Evolutionary conservation across 1,140 invertebrate genomes (phyloP).

Genomic region (Drosophila lini): DNA sequence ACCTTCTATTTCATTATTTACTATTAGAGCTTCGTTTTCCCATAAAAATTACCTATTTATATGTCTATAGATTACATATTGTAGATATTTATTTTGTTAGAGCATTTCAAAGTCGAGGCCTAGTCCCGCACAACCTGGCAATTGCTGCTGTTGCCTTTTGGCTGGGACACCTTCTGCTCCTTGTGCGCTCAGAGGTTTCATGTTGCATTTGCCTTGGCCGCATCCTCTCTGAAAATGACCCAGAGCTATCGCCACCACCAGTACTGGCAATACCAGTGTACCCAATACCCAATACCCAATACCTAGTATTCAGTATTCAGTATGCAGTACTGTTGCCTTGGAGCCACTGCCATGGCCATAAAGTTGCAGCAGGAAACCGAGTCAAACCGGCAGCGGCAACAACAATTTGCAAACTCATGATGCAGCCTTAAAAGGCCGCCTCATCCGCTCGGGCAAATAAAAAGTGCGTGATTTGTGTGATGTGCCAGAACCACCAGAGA

Average conservation of each 20-base stretch:
- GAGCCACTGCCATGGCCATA: slow-evolving; percentile 60
- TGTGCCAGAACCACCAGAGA: slow-evolving; percentile 69
- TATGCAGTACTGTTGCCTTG: slow-evolving; percentile 16
- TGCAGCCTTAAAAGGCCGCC: slow-evolving; percentile 80
- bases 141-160: slow-evolving; percentile 32
- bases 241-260: slow-evolving; percentile 71
- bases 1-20: background rate
- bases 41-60: background rate
- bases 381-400: slow-evolving; percentile 42
- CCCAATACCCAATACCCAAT: slow-evolving; percentile 1
- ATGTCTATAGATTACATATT: background rate
- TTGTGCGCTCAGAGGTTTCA: slow-evolving; percentile 74
- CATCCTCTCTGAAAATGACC: slow-evolving; percentile 75
- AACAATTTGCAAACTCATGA: slow-evolving; percentile 83
- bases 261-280: slow-evolving; percentile 19
- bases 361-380: slow-evolving; percentile 78
- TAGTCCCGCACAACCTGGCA: background rate
- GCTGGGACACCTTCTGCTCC: slow-evolving; percentile 53
- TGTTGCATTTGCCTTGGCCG: slow-evolving; percentile 79
- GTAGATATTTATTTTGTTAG: background rate
- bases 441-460: slow-evolving; percentile 77
- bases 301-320: slow-evolving; percentile 14
- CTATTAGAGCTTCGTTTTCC: background rate
- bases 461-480: slow-evolving; percentile 81
- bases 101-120: slow-evolving; percentile 13